Conservation (phyloP, 2,888 invertebrate genomes). For the Dicycla oo region DNA sequence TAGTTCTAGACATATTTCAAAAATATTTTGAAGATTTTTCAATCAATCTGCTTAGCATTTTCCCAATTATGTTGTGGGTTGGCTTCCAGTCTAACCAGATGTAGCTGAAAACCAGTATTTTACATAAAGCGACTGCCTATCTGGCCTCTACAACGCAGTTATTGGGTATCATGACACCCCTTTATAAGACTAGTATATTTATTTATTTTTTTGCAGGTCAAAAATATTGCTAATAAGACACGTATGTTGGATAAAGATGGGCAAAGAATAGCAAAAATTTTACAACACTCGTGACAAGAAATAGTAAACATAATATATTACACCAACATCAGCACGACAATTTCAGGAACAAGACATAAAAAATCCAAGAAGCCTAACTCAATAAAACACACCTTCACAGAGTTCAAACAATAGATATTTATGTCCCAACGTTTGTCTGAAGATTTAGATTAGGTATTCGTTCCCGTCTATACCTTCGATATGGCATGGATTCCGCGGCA, state of each 20-base stretch:
- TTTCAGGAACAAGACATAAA: slow-evolving; percentile 35
- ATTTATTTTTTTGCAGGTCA: not conserved
- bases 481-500: slow-evolving; percentile 68
- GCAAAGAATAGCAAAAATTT: slow-evolving; percentile 23
- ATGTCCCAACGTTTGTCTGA: slow-evolving; percentile 59
- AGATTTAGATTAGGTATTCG: slow-evolving; percentile 62
- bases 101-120: too few species aligned
- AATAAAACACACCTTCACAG: slow-evolving; percentile 49
- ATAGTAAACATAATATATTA: slow-evolving; percentile 5
- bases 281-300: slow-evolving; percentile 33
- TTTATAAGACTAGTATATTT: too few species aligned
- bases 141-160: too few species aligned
- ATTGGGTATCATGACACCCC: too few species aligned
- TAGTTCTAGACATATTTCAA: not conserved
- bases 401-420: slow-evolving; percentile 61
- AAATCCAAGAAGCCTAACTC: slow-evolving; percentile 26
- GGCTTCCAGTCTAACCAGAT: too few species aligned
- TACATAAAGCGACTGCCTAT: too few species aligned
- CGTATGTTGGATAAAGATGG: not conserved
- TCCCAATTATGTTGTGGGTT: too few species aligned
- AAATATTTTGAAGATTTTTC: not conserved
- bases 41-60: too few species aligned
- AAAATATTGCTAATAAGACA: not conserved
- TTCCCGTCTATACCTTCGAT: slow-evolving; percentile 60
- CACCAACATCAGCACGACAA: slow-evolving; percentile 29